These are phyloP conservation scores for Semnornis frantzii DNA, from an alignment of 2,113 vertebrate genomes.

Conservation along the genomic window DNA sequence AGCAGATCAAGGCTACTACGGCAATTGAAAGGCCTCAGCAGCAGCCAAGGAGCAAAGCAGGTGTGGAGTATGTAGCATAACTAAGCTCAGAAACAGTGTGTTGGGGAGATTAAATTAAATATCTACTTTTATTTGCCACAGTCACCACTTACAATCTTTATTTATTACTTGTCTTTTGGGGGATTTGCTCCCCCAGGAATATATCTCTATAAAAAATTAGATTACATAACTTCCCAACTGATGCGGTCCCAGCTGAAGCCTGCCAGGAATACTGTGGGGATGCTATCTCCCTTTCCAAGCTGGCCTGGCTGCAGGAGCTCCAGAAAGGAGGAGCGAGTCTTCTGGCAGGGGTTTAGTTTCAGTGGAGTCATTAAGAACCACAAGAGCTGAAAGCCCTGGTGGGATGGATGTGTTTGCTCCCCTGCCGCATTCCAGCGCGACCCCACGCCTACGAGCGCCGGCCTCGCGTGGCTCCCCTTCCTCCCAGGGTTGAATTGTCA, in stretches of 20 bases:
- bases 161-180: not conserved
- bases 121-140: not conserved
- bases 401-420: not conserved
- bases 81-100: not conserved
- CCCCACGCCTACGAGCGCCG: rapidly evolving
- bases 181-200: not conserved
- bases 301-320: not conserved
- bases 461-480: rapidly evolving
- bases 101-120: not conserved
- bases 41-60: not conserved
- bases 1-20: not conserved
- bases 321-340: not conserved
- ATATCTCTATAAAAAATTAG: not conserved
- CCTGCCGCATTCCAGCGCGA: not conserved
- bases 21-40: not conserved
- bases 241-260: not conserved
- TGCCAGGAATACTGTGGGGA: not conserved
- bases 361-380: not conserved
- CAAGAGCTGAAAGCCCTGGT: not conserved
- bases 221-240: not conserved
- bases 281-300: not conserved
- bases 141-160: not conserved
- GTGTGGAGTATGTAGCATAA: not conserved
- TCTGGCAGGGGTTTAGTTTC: not conserved
- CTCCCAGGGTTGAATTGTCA: too few relatives aligned